A percentile compares a stretch with the other conserved stretches of the same genome.
phyloP scores from a whole-genome alignment of 53 echinoderm and acorn worm genomes.

The Hippasteria phrygiana region DNA sequence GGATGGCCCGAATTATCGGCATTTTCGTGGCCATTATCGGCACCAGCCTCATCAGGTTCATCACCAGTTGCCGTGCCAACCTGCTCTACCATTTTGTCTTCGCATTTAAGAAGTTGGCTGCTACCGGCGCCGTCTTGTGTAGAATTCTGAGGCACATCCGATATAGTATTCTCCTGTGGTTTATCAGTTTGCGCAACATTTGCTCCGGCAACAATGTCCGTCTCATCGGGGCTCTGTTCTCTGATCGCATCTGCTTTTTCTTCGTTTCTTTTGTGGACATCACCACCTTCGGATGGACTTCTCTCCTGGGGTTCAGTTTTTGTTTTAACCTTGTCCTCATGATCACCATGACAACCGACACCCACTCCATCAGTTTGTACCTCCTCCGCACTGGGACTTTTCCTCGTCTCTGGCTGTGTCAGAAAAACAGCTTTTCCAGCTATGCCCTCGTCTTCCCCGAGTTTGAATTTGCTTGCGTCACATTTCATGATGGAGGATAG shows the following conservation, averaged over 20 bases:
- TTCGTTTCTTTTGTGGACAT: background rate
- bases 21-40: background rate
- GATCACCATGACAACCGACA: background rate
- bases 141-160: background rate
- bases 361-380: background rate
- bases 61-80: conserved; percentile 5
- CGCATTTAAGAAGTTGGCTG: background rate
- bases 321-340: conserved; percentile 1
- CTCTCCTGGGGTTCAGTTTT: background rate
- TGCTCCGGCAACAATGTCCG: conserved; percentile 24
- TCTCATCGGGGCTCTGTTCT: conserved; percentile 8
- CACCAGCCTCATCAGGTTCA: background rate
- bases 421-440: conserved; percentile 23
- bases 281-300: background rate
- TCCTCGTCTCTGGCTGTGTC: conserved; percentile 22
- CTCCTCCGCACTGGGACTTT: background rate
- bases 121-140: background rate
- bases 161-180: background rate
- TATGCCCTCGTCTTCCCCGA: conserved; percentile 12
- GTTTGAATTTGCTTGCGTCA: conserved; percentile 34
- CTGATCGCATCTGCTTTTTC: background rate
- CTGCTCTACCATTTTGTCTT: background rate
- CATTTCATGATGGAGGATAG: conserved; percentile 28
- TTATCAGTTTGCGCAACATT: conserved; percentile 3
- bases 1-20: background rate